Percentiles rank a stretch among this genome's conserved stretches.
These are phyloP conservation scores for Aurelia aurita DNA, from an alignment of 30 jellyfish, hydroid and myxozoan genomes.

Conservation along the genomic window DNA sequence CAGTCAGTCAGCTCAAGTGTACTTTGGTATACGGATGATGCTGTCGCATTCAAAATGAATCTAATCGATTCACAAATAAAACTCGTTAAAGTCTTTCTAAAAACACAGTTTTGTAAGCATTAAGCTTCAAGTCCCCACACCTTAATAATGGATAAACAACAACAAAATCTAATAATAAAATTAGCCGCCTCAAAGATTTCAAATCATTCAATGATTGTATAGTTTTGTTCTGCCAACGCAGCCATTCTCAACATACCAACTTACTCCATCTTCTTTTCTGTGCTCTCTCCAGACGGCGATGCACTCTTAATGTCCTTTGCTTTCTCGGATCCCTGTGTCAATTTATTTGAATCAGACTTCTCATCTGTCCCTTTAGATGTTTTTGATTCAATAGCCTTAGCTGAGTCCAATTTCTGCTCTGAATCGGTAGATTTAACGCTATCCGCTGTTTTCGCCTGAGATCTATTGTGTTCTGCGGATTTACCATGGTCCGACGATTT, in stretches of 20 bases:
- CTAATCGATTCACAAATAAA: background rate
- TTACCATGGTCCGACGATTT: constrained; percentile 28
- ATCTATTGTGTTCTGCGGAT: constrained; percentile 13
- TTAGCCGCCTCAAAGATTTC: constrained; percentile 30
- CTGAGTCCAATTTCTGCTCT: background rate
- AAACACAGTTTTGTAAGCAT: constrained; percentile 16
- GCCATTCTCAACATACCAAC: constrained; percentile 5
- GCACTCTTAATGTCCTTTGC: background rate
- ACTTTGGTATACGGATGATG: background rate
- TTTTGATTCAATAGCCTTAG: background rate
- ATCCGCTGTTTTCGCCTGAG: background rate
- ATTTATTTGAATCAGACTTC: background rate
- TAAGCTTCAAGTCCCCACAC: constrained; percentile 51
- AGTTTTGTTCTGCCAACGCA: constrained; percentile 4
- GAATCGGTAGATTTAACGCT: background rate
- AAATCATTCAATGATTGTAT: constrained; percentile 17
- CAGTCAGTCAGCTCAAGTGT: background rate
- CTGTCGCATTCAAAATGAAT: constrained; percentile 1
- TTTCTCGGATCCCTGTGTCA: constrained; percentile 1
- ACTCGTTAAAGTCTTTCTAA: constrained; percentile 12
- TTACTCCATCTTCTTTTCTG: constrained; percentile 2
- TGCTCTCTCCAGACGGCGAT: background rate
- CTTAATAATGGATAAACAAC: constrained; percentile 31
- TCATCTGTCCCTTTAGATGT: background rate
- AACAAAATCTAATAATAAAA: constrained; percentile 47